phyloP scores from a whole-genome alignment of 2,888 invertebrate genomes.

The Hydriomena furcata region DNA sequence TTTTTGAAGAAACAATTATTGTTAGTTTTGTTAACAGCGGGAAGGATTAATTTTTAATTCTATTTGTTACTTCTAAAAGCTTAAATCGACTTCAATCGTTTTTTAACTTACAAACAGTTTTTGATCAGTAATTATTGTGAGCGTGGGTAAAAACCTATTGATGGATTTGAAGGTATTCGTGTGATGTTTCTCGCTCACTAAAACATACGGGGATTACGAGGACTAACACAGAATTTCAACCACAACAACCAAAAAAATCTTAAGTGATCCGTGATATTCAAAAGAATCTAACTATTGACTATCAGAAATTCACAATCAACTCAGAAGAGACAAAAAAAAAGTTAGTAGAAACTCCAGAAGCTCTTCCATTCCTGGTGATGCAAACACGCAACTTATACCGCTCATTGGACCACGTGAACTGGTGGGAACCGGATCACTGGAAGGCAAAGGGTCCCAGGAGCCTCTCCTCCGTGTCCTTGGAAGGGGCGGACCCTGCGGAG shows the following conservation, averaged over 20 bases:
- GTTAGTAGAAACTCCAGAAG: constrained; percentile 1
- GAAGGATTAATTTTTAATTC: no score
- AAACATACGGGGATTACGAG: no score
- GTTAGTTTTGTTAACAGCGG: no score
- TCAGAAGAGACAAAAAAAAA: background rate
- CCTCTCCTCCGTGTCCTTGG: constrained; percentile 61
- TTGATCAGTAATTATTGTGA: background rate
- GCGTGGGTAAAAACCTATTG: background rate
- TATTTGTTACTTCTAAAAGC: background rate
- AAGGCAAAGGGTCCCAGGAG: constrained; percentile 50
- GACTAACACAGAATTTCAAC: no score
- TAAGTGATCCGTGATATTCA: no score
- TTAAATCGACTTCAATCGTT: background rate
- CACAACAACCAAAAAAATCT: no score
- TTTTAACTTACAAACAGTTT: background rate
- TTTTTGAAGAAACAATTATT: no score
- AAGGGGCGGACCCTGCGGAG: constrained; percentile 59
- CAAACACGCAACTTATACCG: constrained; percentile 56
- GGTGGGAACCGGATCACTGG: constrained; percentile 73
- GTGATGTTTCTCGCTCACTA: no score
- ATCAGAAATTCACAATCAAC: background rate
- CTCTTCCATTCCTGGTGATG: constrained; percentile 42
- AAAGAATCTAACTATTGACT: background rate
- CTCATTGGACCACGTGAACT: constrained; percentile 64
- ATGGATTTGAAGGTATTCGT: no score